Evolutionary conservation across 2,797 vertebrate species (phyloP).

Genomic region (Graptemys geographica): DNA sequence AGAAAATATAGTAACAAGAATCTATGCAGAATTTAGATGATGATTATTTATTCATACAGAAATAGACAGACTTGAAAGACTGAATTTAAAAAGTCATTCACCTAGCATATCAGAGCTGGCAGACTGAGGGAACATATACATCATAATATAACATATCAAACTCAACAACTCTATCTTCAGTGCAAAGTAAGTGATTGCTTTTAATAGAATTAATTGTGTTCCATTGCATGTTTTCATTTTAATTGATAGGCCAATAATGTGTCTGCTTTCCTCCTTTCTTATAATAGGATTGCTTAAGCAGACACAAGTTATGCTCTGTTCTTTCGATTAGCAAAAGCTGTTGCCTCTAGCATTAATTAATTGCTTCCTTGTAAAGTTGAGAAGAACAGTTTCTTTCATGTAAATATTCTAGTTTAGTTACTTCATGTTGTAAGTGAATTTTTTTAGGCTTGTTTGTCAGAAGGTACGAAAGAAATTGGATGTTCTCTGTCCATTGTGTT

Average conservation of each 20-base stretch:
- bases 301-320: conserved; percentile 53
- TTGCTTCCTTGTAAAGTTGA: conserved; percentile 60
- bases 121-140: neutral
- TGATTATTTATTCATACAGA: neutral
- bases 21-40: neutral
- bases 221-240: conserved; percentile 1
- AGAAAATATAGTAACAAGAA: neutral
- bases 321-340: conserved; percentile 59
- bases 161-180: neutral
- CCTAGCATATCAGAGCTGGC: neutral
- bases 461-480: neutral
- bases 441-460: conserved; percentile 3
- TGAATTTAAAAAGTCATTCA: neutral
- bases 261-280: conserved; percentile 38
- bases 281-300: conserved; percentile 46
- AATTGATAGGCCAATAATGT: conserved; percentile 16
- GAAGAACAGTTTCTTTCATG: conserved; percentile 48
- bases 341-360: conserved; percentile 72
- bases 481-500: neutral
- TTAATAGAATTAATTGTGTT: conserved; percentile 42
- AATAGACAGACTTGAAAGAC: neutral
- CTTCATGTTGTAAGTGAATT: neutral
- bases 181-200: conserved; percentile 31
- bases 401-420: conserved; percentile 59
- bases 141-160: neutral